Evolutionary conservation across 1,140 invertebrate genomes (phyloP).

Genomic region (Pollicipes pollicipes): DNA sequence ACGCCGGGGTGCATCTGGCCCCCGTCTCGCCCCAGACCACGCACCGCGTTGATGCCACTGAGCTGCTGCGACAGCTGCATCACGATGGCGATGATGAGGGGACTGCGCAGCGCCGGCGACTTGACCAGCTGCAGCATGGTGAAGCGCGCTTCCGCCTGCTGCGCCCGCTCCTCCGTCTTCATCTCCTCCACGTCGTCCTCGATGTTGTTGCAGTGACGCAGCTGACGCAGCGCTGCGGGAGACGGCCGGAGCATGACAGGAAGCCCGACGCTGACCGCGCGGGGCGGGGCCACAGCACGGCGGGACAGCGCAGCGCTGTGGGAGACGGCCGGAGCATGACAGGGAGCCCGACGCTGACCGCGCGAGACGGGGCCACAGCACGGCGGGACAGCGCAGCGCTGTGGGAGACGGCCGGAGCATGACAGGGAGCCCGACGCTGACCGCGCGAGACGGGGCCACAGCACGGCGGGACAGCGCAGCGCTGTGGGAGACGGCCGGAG

Average conservation of each 20-base stretch:
- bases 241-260: no score
- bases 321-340: no score
- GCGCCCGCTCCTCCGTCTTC: constrained; percentile 74
- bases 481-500: neutral
- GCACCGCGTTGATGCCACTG: constrained; percentile 88
- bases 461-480: constrained; percentile 7
- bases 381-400: constrained; percentile 3
- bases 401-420: no score
- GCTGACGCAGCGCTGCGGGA: constrained; percentile 44
- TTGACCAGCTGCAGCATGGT: constrained; percentile 77
- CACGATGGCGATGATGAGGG: constrained; percentile 81
- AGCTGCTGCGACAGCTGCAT: constrained; percentile 96
- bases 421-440: no score
- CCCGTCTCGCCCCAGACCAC: constrained; percentile 16
- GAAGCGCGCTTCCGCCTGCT: constrained; percentile 73
- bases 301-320: neutral
- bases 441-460: no score
- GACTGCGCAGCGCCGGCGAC: constrained; percentile 66
- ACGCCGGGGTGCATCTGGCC: no score
- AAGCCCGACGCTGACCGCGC: no score
- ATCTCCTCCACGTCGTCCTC: constrained; percentile 92
- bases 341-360: no score
- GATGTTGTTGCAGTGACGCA: constrained; percentile 66
- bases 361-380: no score
- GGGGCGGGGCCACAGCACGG: constrained; percentile 9